Evolutionary conservation across 1,140 invertebrate species (phyloP).

Genomic region (Theocolax elegans): DNA sequence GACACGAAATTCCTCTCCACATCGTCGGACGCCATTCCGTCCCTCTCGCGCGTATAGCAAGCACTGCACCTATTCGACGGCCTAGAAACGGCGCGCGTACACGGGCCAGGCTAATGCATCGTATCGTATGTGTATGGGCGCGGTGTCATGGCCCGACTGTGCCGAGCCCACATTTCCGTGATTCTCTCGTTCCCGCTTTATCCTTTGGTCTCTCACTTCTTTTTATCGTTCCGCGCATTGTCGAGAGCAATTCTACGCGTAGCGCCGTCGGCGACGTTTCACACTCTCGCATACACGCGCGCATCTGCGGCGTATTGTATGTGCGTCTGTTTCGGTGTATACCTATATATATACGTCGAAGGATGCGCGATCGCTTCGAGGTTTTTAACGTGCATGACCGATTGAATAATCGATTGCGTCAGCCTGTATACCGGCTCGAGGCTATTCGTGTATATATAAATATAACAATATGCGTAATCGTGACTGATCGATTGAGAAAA

Average conservation of each 20-base stretch:
- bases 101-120: not conserved
- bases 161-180: slow-evolving; percentile 62
- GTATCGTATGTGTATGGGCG: slow-evolving; percentile 48
- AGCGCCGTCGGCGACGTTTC: too few relatives aligned
- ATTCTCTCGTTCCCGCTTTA: slow-evolving; percentile 38
- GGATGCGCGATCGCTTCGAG: too few relatives aligned
- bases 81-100: slow-evolving; percentile 29
- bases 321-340: too few relatives aligned
- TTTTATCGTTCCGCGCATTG: slow-evolving; percentile 8
- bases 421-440: not conserved
- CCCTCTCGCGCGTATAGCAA: not conserved
- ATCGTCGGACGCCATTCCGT: too few relatives aligned
- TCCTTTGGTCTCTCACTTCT: not conserved
- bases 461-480: not conserved
- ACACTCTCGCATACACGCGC: too few relatives aligned
- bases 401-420: slow-evolving; percentile 27
- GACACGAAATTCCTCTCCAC: not conserved
- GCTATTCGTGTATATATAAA: not conserved
- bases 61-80: slow-evolving; percentile 22
- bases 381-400: too few relatives aligned
- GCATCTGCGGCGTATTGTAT: not conserved
- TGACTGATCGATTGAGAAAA: too few relatives aligned
- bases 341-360: not conserved
- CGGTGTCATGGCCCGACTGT: slow-evolving; percentile 60
- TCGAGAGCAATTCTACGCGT: too few relatives aligned